Evolutionary conservation across 2,888 invertebrate genomes (phyloP).

Genomic region (Cylindroiulus punctatus): DNA sequence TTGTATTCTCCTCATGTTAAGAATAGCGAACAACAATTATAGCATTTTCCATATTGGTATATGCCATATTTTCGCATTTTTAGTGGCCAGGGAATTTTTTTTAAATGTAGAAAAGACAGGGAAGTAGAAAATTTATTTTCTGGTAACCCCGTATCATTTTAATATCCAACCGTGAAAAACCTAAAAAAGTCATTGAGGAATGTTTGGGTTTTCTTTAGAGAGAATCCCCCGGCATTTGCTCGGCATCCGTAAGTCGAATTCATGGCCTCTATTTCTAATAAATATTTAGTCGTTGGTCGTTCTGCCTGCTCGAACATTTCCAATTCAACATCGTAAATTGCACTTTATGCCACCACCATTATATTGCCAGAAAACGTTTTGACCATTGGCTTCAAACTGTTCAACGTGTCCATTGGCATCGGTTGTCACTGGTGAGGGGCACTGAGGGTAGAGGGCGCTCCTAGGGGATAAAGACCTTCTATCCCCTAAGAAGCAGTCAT

Average conservation of each 20-base stretch:
- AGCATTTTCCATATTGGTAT: too few relatives aligned
- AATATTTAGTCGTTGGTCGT: conserved; percentile 1
- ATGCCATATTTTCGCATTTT: too few relatives aligned
- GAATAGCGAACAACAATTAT: too few relatives aligned
- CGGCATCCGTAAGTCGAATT: conserved; percentile 29
- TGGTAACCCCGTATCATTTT: too few relatives aligned
- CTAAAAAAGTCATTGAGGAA: too few relatives aligned
- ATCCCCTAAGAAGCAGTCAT: neutral
- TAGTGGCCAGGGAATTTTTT: too few relatives aligned
- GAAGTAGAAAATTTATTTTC: too few relatives aligned
- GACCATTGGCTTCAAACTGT: neutral
- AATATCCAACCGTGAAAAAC: too few relatives aligned
- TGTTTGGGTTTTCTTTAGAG: too few relatives aligned
- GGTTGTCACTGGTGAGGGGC: neutral
- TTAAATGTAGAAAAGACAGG: too few relatives aligned
- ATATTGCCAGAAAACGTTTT: conserved; percentile 32
- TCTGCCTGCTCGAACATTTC: neutral
- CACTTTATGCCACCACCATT: neutral
- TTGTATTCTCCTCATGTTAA: too few relatives aligned
- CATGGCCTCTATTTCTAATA: neutral
- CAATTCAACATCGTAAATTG: conserved; percentile 29
- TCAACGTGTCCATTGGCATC: neutral
- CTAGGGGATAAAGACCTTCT: conserved; percentile 2
- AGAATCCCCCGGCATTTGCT: too few relatives aligned
- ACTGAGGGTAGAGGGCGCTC: conserved; percentile 34